These are phyloP conservation scores for Alviniconcha strummeri DNA, from an alignment of 2,888 invertebrate species.

Conservation along the genomic window DNA sequence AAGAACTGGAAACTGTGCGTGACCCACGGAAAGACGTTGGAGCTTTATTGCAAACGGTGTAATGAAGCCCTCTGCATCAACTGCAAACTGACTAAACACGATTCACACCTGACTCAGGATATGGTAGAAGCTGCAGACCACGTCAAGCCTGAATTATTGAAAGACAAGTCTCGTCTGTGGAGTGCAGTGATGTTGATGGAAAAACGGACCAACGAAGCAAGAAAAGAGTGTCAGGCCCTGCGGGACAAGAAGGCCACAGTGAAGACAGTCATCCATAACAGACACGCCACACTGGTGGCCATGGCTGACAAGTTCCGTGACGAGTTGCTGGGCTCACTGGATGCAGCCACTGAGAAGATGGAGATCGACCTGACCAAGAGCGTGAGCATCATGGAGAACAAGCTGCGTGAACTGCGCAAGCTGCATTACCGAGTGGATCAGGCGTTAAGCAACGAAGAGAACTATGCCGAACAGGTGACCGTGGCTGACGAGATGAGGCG, in stretches of 20 bases:
- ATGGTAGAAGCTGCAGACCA: not conserved
- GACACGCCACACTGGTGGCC: constrained; percentile 1
- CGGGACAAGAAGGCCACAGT: not conserved
- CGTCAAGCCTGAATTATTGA: not conserved
- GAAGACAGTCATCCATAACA: not conserved
- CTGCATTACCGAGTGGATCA: constrained; percentile 17
- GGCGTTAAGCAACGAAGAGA: not conserved
- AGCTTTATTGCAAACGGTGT: not conserved
- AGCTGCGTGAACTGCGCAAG: not conserved
- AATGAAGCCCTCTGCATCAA: not conserved
- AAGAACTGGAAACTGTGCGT: not conserved
- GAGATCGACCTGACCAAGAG: not conserved
- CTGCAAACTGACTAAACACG: not conserved
- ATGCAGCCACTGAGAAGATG: not conserved
- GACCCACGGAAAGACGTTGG: not conserved
- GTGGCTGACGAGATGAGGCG: too few species aligned
- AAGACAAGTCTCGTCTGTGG: not conserved
- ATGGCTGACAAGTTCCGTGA: constrained; percentile 14
- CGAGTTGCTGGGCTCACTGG: constrained; percentile 6
- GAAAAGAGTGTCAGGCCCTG: not conserved
- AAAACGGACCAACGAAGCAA: not conserved
- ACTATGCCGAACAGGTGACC: not conserved
- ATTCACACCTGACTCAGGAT: not conserved
- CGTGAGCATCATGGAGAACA: not conserved
- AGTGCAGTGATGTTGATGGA: not conserved